Conservation (phyloP, 2,888 invertebrate species). For the Gisinianus flammeolus region DNA sequence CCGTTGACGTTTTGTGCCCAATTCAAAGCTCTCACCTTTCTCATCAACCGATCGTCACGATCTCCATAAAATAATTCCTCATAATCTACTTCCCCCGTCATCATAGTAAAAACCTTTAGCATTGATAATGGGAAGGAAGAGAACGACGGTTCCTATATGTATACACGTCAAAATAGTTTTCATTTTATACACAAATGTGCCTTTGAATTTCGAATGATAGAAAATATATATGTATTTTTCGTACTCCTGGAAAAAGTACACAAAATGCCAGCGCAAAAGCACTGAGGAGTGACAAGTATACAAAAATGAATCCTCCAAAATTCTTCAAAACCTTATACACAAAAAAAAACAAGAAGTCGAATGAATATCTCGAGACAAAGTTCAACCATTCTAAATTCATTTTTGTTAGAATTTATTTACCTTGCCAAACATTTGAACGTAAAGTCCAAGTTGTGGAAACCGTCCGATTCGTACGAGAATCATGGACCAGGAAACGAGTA, state of each 20-base stretch:
- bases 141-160: constrained; percentile 36
- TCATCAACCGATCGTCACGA: background rate
- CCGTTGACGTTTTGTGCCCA: too few relatives aligned
- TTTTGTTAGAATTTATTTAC: too few relatives aligned
- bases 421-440: constrained; percentile 87
- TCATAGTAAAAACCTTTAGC: constrained; percentile 42
- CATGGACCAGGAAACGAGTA: constrained; percentile 81
- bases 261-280: constrained; percentile 82
- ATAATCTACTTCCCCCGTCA: constrained; percentile 59
- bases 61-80: constrained; percentile 77
- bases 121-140: constrained; percentile 14
- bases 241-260: constrained; percentile 71
- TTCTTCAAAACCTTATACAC: constrained; percentile 67
- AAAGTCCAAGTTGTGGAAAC: constrained; percentile 83
- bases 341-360: constrained; percentile 44
- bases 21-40: too few relatives aligned
- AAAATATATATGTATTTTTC: background rate
- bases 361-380: background rate
- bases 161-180: background rate
- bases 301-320: constrained; percentile 79
- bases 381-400: background rate
- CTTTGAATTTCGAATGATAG: background rate
- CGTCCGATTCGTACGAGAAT: constrained; percentile 84
- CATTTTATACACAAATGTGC: background rate
- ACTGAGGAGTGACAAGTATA: constrained; percentile 79